phyloP scores from a whole-genome alignment of 1,140 invertebrate species.

The Zaprionus kolodkinae region DNA sequence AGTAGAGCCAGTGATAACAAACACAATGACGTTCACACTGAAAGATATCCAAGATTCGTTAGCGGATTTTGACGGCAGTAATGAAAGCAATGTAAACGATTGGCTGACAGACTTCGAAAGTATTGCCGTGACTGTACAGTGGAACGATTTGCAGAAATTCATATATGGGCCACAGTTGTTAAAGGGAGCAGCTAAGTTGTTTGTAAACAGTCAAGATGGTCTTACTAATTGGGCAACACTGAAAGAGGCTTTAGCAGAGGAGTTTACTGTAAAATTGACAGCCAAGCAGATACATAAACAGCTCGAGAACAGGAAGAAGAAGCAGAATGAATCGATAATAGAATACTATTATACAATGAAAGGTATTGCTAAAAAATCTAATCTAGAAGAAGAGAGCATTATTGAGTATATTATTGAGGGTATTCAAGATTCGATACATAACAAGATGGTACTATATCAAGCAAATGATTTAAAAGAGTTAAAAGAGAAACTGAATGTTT shows the following conservation, averaged over 20 bases:
- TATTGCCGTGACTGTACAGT: background rate
- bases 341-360: background rate
- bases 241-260: background rate
- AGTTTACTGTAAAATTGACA: background rate
- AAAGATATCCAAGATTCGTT: background rate
- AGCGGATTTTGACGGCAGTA: background rate
- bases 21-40: slow-evolving; percentile 1
- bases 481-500: no score
- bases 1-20: background rate
- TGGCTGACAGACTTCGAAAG: background rate
- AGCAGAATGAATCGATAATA: background rate
- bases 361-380: background rate
- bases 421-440: no score
- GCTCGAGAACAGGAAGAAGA: background rate
- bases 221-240: background rate
- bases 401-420: no score
- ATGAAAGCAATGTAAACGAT: background rate
- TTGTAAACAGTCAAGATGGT: no score
- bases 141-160: background rate
- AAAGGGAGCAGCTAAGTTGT: no score
- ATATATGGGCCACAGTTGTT: background rate
- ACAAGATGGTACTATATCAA: no score
- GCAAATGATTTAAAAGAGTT: no score
- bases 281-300: background rate
- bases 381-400: no score